phyloP scores from a whole-genome alignment of 2,888 invertebrate genomes.

The Aphodius sticticus region DNA sequence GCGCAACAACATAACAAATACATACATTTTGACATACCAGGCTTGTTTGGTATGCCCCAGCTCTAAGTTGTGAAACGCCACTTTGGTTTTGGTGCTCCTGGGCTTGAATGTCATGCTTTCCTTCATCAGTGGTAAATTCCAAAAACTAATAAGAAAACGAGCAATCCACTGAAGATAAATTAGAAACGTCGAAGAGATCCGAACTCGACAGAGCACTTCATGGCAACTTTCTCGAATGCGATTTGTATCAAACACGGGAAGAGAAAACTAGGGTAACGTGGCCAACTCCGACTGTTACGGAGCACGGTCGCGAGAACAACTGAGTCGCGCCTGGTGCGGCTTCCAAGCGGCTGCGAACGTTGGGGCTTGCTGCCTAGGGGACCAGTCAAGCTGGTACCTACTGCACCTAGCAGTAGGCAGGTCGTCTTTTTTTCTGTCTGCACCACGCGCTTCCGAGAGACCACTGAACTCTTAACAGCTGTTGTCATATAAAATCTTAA shows the following conservation, averaged over 20 bases:
- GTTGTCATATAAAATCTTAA: not conserved
- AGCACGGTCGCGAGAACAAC: constrained; percentile 25
- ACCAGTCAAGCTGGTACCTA: constrained; percentile 15
- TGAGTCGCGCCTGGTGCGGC: constrained; percentile 10
- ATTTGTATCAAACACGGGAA: not conserved
- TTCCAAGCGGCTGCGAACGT: constrained; percentile 6
- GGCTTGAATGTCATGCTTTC: constrained; percentile 52
- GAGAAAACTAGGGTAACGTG: not conserved
- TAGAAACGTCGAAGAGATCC: not conserved
- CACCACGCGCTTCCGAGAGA: not conserved
- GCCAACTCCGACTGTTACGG: not conserved
- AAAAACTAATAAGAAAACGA: not conserved
- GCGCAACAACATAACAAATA: constrained; percentile 36
- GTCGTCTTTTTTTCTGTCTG: not conserved
- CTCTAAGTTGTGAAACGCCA: constrained; percentile 49
- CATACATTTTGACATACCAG: constrained; percentile 57
- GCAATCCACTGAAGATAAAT: not conserved
- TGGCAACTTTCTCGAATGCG: not conserved
- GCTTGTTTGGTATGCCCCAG: constrained; percentile 50
- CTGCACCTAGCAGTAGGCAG: not conserved
- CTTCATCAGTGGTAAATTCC: not conserved
- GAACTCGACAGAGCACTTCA: not conserved
- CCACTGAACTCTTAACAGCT: not conserved
- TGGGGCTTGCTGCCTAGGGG: not conserved
- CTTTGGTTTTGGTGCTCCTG: constrained; percentile 48